Conservation (phyloP, 2,113 vertebrate species). For the Myrmophylax atrothorax region DNA sequence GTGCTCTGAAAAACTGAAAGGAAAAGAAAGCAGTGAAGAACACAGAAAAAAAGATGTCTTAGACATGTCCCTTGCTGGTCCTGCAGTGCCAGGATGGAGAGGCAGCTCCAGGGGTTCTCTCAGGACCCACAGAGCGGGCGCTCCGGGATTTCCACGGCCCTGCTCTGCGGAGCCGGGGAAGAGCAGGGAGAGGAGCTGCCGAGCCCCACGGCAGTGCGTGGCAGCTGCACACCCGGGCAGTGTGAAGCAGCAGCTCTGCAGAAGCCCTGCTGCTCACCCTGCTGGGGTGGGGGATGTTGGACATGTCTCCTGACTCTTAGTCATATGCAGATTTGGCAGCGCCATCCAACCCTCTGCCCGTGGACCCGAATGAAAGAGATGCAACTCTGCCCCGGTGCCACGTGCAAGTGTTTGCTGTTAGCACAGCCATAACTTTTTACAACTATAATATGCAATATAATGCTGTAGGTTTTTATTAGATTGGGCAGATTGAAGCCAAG, state of each 20-base stretch:
- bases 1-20: not conserved
- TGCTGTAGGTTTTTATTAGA: conserved; percentile 1
- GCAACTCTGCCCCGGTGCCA: not conserved
- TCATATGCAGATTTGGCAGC: conserved; percentile 19
- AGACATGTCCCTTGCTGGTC: not conserved
- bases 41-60: not conserved
- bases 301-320: not conserved
- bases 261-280: not conserved
- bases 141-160: accelerated
- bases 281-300: not conserved
- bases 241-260: not conserved
- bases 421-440: not conserved
- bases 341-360: not conserved
- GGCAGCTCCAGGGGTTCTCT: accelerated
- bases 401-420: not conserved
- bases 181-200: not conserved
- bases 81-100: not conserved
- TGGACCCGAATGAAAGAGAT: not conserved
- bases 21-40: not conserved
- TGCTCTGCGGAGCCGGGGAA: not conserved
- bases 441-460: not conserved
- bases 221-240: not conserved
- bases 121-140: accelerated
- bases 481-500: not conserved
- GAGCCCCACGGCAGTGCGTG: not conserved